Percentiles rank a stretch among this genome's conserved stretches.
Conservation (phyloP, 2,797 vertebrate genomes). For the Lacerta viridis region DNA sequence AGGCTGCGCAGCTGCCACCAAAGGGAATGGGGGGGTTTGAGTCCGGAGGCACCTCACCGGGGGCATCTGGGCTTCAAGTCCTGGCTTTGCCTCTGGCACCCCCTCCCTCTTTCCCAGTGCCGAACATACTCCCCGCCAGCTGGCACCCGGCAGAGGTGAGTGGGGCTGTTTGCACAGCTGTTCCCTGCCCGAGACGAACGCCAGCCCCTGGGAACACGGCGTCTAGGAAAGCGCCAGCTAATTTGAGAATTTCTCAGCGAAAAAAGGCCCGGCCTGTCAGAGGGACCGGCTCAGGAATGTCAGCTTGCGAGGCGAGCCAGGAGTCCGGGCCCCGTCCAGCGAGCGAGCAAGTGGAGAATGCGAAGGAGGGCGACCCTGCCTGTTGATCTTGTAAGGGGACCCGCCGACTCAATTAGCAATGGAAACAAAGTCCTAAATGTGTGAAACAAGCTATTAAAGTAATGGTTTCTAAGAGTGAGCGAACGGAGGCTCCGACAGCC, state of each 20-base stretch:
- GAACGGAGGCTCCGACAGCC: rapidly evolving
- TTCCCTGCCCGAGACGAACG: neutral
- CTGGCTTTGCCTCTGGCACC: neutral
- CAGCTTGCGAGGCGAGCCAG: neutral
- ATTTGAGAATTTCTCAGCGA: neutral
- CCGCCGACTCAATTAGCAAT: neutral
- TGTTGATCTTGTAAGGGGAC: constrained; percentile 9
- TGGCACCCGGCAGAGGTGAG: rapidly evolving
- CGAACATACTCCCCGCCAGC: neutral
- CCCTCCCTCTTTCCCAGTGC: neutral
- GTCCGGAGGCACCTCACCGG: neutral
- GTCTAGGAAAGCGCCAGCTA: constrained; percentile 18
- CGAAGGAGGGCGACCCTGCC: neutral
- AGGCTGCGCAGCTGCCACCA: neutral
- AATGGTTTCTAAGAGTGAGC: neutral
- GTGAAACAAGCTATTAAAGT: neutral
- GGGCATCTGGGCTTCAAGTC: neutral
- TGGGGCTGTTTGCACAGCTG: constrained; percentile 63
- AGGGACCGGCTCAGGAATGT: constrained; percentile 40
- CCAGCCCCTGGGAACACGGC: neutral
- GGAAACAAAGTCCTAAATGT: rapidly evolving
- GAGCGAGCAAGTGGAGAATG: neutral
- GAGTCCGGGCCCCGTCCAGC: neutral
- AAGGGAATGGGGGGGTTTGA: neutral
- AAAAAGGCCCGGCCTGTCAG: rapidly evolving